Conservation (phyloP, 2,888 invertebrate species). For the Ormyrus thymus region DNA sequence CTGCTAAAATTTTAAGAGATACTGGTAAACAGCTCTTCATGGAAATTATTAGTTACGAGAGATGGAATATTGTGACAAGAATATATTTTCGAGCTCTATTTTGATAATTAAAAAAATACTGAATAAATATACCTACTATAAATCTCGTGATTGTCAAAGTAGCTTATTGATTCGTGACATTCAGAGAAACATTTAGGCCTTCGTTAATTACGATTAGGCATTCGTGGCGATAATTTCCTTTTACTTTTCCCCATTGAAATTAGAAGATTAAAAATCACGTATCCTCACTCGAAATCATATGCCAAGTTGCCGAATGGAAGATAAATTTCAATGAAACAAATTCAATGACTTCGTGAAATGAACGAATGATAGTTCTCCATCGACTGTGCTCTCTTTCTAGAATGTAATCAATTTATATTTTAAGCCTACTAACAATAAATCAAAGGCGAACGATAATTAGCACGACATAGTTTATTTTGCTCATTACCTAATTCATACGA, state of each 20-base stretch:
- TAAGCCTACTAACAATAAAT: conserved; percentile 32
- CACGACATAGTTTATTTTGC: conserved; percentile 50
- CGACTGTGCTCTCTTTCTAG: background rate
- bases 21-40: too few relatives aligned
- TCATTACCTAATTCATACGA: conserved; percentile 47
- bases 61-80: background rate
- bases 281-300: background rate
- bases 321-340: too few relatives aligned
- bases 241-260: conserved; percentile 3
- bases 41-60: conserved; percentile 12
- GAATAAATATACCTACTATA: conserved; percentile 32
- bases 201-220: conserved; percentile 44
- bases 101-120: conserved; percentile 32
- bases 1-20: too few relatives aligned
- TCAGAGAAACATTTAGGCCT: conserved; percentile 47
- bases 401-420: conserved; percentile 25
- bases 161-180: conserved; percentile 51
- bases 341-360: too few relatives aligned
- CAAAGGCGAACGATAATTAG: conserved; percentile 41
- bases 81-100: conserved; percentile 8
- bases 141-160: conserved; percentile 52
- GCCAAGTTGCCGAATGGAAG: background rate
- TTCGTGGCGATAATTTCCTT: conserved; percentile 25
- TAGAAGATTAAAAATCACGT: background rate
- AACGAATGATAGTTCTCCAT: background rate